phyloP scores from a whole-genome alignment of 2,113 vertebrate species.

The Ceyx cyanopectus region DNA sequence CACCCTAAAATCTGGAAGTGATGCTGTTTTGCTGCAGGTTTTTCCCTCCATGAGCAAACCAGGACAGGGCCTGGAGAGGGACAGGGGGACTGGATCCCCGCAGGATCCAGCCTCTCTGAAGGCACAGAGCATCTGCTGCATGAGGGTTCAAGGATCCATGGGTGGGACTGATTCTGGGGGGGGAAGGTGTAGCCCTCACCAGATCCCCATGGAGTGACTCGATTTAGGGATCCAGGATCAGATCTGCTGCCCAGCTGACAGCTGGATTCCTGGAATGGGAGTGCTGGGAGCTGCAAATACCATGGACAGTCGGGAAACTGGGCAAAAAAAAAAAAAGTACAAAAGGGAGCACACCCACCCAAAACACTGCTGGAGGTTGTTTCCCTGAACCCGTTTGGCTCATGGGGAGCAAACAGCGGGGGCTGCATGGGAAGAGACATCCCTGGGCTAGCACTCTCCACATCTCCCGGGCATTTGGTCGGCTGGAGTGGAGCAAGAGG shows the following conservation, averaged over 20 bases:
- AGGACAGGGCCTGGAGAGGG: background rate
- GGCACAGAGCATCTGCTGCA: fast-evolving
- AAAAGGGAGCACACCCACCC: background rate
- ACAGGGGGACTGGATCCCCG: too few species aligned
- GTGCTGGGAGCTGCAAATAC: background rate
- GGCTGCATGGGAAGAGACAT: background rate
- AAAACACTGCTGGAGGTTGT: fast-evolving
- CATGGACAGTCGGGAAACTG: fast-evolving
- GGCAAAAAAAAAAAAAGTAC: background rate
- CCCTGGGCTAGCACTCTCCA: fast-evolving
- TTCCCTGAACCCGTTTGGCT: background rate
- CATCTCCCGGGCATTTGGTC: background rate
- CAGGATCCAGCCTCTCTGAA: background rate
- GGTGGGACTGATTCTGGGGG: fast-evolving
- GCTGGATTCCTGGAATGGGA: fast-evolving
- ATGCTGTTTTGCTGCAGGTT: background rate
- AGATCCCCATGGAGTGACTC: background rate
- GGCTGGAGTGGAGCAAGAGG: background rate
- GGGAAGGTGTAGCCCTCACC: background rate
- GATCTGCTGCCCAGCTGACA: background rate
- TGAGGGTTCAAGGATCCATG: fast-evolving
- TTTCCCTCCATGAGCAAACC: fast-evolving
- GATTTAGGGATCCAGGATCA: fast-evolving
- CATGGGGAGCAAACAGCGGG: background rate
- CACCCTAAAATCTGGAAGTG: too few species aligned